Evolutionary conservation across 2,888 invertebrate genomes (phyloP), one percentile per base, ranked within the genome.

Genomic region (Druceiella hillmani): DNA sequence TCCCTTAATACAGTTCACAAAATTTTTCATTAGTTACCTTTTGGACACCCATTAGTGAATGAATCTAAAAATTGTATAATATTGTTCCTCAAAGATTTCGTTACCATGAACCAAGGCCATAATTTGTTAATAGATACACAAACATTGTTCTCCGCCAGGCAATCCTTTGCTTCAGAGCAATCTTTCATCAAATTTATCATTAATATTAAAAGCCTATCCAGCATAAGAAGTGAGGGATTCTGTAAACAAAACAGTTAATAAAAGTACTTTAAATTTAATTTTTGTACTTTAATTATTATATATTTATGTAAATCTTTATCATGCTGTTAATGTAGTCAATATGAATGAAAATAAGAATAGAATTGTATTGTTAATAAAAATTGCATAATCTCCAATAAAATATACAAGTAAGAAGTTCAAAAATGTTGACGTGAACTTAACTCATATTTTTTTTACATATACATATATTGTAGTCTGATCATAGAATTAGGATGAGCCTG

Each of bases 101-200:
- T 76, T 50, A 76, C 64, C 53, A 72, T 72, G 50, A 78, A 75
- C 81, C 83, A 83, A 2, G 74, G 65, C 83, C 83, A 83, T 48
- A 83, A 59, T 47, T 79, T 76, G 52, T 77, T 76, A 7, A 81
- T 53, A 1, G 78, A 66, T 43, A 76, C 71, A 1, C 78, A 70
- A 16, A 82, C 54, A 35, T 75, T 75, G 24, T 69, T 61, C 14
- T 71, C 65, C 0, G 75, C 74, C 16, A 76, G 71, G 17, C 61
- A 59, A 12, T 67, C 67, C 53, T 83, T 83, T 1, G 76, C 76
- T 1, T 59, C 40, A 2, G 50, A 48, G 51, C 74, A 74, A 10
- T 74, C 69, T 30, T 72, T 54, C 71, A 81, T 73, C 40, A 75
- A 71, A 53, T 79, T 79, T 46, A 74, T 77, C 16, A 78, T 57